Base-by-base conservation (phyloP, 2,888 invertebrate genomes). In the Drosophila sordidapex region DNA sequence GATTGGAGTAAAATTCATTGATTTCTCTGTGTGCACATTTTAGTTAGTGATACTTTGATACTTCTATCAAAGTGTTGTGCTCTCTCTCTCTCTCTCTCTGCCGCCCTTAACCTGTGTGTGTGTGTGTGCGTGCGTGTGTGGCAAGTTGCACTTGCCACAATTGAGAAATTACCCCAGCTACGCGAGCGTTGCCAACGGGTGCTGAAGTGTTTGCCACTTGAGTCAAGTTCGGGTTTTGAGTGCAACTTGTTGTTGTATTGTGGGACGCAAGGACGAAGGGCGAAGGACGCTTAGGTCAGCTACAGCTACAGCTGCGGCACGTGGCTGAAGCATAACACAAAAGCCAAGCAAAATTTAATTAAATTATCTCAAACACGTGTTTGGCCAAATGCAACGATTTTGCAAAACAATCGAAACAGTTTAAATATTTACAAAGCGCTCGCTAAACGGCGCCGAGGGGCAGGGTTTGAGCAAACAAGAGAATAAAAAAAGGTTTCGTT, bases 281-380 rank as follows among this genome's bases (percentile, higher is more conserved):
- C 49, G 53, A 25, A 49, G 49, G 49, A 54, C 36, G 31, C 54
- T 38, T 27, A 48, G 46, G 46, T 25, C 21, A 46, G 21, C 46
- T 46, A 46, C 21, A 46, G 21, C 46, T 46, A 46, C 46, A 46
- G 43, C 46, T 27, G 27, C 25, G 82, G 72, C 86, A 85, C 90
- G 90, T 83, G 87, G 77, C 90, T 21, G 21, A 57, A 65, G 67
- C 70, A 69, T 70, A 46, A 74, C 53, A 81, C 64, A 71, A 82
- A 77, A 77, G 89, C 74, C 84, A 91, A 91, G 89, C 89, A 91
- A 27, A 91, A 91, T 91, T 88, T 90, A 88, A 88, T 88, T 91
- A 87, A 91, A 91, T 91, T 91, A 91, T 91, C 89, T 79, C 68
- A 68, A 91, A 86, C 91, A 91, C 91, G 91, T 91, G 91, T 87